Base-by-base conservation (phyloP, 2,888 invertebrate species). In the Lingula anatina region DNA sequence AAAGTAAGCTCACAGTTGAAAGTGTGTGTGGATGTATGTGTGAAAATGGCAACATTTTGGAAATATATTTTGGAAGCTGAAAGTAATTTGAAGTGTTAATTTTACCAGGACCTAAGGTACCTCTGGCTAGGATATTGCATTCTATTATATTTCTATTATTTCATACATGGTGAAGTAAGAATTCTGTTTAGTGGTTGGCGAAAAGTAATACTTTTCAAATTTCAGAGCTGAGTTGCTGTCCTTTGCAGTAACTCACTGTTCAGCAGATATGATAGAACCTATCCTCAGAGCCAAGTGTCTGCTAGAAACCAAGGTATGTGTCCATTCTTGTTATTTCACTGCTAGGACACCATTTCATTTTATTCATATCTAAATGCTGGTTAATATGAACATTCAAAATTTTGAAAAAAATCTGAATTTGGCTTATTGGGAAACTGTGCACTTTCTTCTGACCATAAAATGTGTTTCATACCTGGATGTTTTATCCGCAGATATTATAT, bases 231-330 rank as follows among this genome's bases (percentile, higher is more conserved):
- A 75, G 26, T 60, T 81, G 36, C 59, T 81, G 51, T 73, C 77
- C 2, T 80, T 79, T 67, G 76, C 80, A n/a, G 60, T 80, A 38
- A 70, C 78, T 39, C 75, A 79, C 61, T 81, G 80, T 55, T 61
- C 69, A 23, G 53, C 72, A 5, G 75, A 78, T 28, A 67, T 71
- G 63, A 72, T 80, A 41, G 76, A 79, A 53, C 67, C 70, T 15
- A 65, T 74, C 18, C 60, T 74, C 24, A 64, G 67, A 49, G 71
- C 72, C 1, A 66, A 64, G 46, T 64, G 62, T 46, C 55, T 70
- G 5, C 61, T 73, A 3, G 68, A 71, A 46, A 65, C 66, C 27
- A 66, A 70, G 71, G 73, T 73, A 53, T 31, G 9, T 31, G 15
- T 31, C 31, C 9, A 31, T 31, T 12, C 9, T n/a, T n/a, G n/a